Evolutionary conservation across 2,888 invertebrate species (phyloP).

Genomic region (Idaea dimidiata): DNA sequence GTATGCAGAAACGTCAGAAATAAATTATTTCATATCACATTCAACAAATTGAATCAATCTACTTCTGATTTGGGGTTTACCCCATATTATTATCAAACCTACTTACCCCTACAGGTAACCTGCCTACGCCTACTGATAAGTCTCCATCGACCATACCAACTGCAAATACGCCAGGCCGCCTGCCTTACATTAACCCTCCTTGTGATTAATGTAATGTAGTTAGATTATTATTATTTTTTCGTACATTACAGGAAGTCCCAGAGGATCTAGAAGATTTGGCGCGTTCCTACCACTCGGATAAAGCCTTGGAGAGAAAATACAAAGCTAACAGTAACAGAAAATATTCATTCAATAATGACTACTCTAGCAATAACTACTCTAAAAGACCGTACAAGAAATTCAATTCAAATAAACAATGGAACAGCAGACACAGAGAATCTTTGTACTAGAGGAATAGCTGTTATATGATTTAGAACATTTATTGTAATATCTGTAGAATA

Average conservation of each 20-base stretch:
- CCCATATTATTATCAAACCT: too few relatives aligned
- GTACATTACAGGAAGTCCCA: conserved; percentile 57
- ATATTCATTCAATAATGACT: conserved; percentile 4
- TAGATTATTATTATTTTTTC: too few relatives aligned
- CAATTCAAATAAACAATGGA: conserved; percentile 20
- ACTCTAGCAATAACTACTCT: too few relatives aligned
- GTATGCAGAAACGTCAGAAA: too few relatives aligned
- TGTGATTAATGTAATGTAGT: conserved; percentile 2
- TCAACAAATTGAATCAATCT: too few relatives aligned
- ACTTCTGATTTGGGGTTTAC: too few relatives aligned
- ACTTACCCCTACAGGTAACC: too few relatives aligned
- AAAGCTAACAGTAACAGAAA: conserved; percentile 37
- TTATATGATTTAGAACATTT: background rate
- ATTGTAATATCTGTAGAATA: background rate
- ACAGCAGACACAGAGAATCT: conserved; percentile 2
- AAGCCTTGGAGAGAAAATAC: conserved; percentile 39
- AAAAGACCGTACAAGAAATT: conserved; percentile 21
- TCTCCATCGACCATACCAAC: too few relatives aligned
- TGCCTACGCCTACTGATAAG: too few relatives aligned
- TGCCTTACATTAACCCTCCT: background rate
- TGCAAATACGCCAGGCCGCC: too few relatives aligned
- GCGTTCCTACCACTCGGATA: conserved; percentile 41
- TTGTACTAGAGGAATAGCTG: background rate
- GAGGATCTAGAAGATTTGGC: conserved; percentile 51
- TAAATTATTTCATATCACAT: too few relatives aligned